These are phyloP conservation scores for Toxotes chatareus DNA, from an alignment of 2,113 vertebrate genomes.

Conservation along the genomic window DNA sequence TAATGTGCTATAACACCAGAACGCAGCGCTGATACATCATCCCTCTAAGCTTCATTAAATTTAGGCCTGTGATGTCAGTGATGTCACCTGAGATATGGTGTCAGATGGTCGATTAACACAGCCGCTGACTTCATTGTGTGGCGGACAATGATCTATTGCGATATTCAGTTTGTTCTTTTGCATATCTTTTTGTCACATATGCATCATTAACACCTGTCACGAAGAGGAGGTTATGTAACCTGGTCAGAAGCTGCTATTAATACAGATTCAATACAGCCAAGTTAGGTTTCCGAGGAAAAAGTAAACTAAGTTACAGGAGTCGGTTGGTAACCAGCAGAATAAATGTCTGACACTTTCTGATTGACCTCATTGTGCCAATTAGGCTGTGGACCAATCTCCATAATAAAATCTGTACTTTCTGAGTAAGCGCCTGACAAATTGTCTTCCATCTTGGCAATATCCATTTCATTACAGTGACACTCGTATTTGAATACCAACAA, in stretches of 20 bases:
- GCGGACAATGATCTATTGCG: conserved; percentile 53
- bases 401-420: conserved; percentile 58
- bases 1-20: conserved; percentile 46
- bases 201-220: conserved; percentile 50
- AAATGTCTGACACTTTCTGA: conserved; percentile 37
- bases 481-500: conserved; percentile 67
- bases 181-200: conserved; percentile 34
- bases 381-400: conserved; percentile 51
- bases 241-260: neutral
- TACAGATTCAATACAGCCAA: neutral
- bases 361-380: conserved; percentile 57
- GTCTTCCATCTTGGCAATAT: conserved; percentile 60
- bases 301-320: neutral
- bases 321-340: neutral
- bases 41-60: conserved; percentile 54
- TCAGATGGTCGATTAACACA: conserved; percentile 51
- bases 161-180: conserved; percentile 40
- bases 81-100: conserved; percentile 61
- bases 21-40: conserved; percentile 44
- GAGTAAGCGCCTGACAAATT: conserved; percentile 62
- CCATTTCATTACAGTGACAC: conserved; percentile 60
- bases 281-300: conserved; percentile 3
- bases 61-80: conserved; percentile 47
- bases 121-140: conserved; percentile 16
- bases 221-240: conserved; percentile 10